Evolutionary conservation across 2,888 invertebrate species (phyloP), one percentile per base, ranked within the genome.

Genomic region (Trissolcus brochymenae): DNA sequence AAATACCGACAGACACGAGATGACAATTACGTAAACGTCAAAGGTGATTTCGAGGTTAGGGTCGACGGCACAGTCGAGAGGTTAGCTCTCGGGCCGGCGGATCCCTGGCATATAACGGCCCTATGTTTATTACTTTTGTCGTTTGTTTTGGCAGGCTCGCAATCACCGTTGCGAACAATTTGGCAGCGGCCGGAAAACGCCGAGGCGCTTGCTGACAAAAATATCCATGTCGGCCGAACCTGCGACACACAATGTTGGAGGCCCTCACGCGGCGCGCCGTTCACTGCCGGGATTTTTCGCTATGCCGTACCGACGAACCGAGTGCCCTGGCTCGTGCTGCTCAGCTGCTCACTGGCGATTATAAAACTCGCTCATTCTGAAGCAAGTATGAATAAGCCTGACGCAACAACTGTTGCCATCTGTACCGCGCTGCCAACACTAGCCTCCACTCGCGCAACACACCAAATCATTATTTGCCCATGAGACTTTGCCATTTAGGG

Each of bases 1-100:
- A 4, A 25, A 25, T 25, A 4, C 25, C 25, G 25, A 25, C 25
- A 25, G 4, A 25, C 35, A 35, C 35, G 35, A 35, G 35, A 35
- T 16, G 25, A 55, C 65, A 65, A 65, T 65, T 56, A 65, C 65
- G 65, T 65, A 65, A 65, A 65, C 49, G 56, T 56, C 55, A 65
- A 55, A 50, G 17, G 13, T 19, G 13, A 19, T 46, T 55, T 65
- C 6, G 65, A 65, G 65, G 65, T 65, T 65, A 65, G 65, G 64
- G 14, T 25, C 64, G 62, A 21, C 41, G 46, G 46, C n/a, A 46
- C 46, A 46, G 14, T 16, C n/a, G 46, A n/a, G 16, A 46, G 46
- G 46, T 46, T 46, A 46, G 16, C 16, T 46, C 46, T 35, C 35
- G 35, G 35, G 46, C 46, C 46, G 46, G n/a, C 46, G 46, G 16